phyloP scores from a whole-genome alignment of 2,888 invertebrate genomes.

The Smittia aterrima region DNA sequence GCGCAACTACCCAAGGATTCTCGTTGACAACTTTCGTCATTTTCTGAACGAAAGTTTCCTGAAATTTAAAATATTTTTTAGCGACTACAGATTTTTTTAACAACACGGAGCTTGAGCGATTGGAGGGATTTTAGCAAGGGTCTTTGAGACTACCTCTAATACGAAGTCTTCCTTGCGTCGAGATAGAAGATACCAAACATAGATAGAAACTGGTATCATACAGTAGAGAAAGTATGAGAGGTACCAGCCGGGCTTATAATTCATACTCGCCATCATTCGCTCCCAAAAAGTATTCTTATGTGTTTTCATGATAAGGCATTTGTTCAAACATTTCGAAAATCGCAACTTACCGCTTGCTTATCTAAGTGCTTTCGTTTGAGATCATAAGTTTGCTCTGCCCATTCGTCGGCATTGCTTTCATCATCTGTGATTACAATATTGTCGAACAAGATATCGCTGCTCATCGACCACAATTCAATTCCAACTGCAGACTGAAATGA shows the following conservation, averaged over 20 bases:
- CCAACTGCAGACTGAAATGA: constrained; percentile 79
- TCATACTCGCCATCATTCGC: constrained; percentile 68
- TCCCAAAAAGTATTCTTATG: constrained; percentile 68
- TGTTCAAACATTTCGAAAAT: too few relatives aligned
- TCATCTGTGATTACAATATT: constrained; percentile 91
- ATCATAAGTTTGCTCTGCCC: constrained; percentile 80
- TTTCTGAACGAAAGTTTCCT: constrained; percentile 79
- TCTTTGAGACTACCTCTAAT: background rate
- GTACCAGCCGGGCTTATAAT: constrained; percentile 80
- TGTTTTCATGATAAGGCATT: background rate
- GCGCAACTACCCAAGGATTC: constrained; percentile 88
- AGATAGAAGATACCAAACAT: constrained; percentile 66
- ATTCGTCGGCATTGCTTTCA: constrained; percentile 68
- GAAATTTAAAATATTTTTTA: constrained; percentile 48
- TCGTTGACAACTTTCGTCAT: constrained; percentile 74
- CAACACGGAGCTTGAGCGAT: too few relatives aligned
- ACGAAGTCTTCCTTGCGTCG: constrained; percentile 52
- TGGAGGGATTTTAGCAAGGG: too few relatives aligned
- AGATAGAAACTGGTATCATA: constrained; percentile 66
- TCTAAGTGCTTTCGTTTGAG: constrained; percentile 79
- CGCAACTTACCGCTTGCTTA: constrained; percentile 70
- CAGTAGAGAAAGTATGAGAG: constrained; percentile 75
- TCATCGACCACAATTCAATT: constrained; percentile 98
- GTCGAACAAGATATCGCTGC: constrained; percentile 89
- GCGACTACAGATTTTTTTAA: background rate